Conservation (phyloP, 2,797 vertebrate genomes). For the Gephyroberyx darwinii region DNA sequence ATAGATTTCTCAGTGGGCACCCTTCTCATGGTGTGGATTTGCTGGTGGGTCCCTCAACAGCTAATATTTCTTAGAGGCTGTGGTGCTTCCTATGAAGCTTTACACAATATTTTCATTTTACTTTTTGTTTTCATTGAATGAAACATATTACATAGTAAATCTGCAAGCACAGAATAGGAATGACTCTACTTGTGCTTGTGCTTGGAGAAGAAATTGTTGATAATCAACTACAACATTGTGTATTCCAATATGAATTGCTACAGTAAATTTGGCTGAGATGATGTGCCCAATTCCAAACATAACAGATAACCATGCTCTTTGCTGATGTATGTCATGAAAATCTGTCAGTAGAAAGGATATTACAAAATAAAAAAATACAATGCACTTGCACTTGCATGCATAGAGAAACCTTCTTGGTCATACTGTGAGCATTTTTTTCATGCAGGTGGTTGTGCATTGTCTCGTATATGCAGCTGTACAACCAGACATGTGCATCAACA, state of each 20-base stretch:
- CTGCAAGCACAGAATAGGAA: conserved; percentile 48
- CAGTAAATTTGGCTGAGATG: conserved; percentile 68
- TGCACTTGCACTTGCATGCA: conserved; percentile 71
- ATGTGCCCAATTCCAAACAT: conserved; percentile 45
- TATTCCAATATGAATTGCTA: conserved; percentile 63
- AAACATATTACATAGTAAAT: conserved; percentile 49
- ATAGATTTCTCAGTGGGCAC: conserved; percentile 74
- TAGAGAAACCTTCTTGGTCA: conserved; percentile 69
- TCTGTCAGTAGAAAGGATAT: conserved; percentile 36
- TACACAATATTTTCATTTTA: conserved; percentile 29
- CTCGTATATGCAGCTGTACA: conserved; percentile 67
- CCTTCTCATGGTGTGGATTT: conserved; percentile 62
- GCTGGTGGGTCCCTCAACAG: conserved; percentile 71
- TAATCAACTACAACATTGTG: conserved; percentile 29
- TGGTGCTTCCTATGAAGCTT: conserved; percentile 40
- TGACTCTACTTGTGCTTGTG: conserved; percentile 60
- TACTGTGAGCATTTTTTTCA: conserved; percentile 50
- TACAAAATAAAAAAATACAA: conserved; percentile 40
- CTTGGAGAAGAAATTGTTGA: conserved; percentile 57
- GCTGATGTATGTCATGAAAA: conserved; percentile 36
- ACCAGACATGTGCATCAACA: conserved; percentile 54
- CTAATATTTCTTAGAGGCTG: conserved; percentile 41
- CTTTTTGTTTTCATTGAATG: conserved; percentile 30
- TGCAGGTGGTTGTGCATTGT: conserved; percentile 52
- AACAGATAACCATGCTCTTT: conserved; percentile 33